Evolutionary conservation across 2,888 invertebrate species (phyloP).

Genomic region (Dione juno): DNA sequence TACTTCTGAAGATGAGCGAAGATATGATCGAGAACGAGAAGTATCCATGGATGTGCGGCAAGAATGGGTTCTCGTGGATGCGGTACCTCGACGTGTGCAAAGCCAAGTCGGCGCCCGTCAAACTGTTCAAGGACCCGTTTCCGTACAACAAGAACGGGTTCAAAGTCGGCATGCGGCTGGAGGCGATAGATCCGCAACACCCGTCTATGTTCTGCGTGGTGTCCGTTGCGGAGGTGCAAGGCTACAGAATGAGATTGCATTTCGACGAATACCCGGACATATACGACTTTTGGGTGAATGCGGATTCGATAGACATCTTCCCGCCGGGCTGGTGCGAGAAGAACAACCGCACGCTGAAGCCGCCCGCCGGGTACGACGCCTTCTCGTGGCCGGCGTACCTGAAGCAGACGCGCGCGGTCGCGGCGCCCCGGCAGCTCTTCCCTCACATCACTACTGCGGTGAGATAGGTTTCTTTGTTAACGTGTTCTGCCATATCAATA

Average conservation of each 20-base stretch:
- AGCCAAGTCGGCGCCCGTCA: conserved; percentile 88
- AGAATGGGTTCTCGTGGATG: conserved; percentile 90
- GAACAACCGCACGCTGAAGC: conserved; percentile 89
- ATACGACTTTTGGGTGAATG: conserved; percentile 97
- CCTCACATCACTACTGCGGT: conserved; percentile 86
- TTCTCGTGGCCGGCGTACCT: conserved; percentile 95
- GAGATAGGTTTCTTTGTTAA: conserved; percentile 53
- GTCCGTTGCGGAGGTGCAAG: conserved; percentile 91
- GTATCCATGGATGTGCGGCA: conserved; percentile 88
- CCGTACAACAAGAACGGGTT: conserved; percentile 90
- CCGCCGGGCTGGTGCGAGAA: conserved; percentile 97
- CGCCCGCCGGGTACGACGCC: conserved; percentile 87
- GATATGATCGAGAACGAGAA: conserved; percentile 72
- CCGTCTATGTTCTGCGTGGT: conserved; percentile 95
- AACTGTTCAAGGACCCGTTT: conserved; percentile 91
- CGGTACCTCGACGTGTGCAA: conserved; percentile 89
- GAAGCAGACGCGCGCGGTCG: conserved; percentile 87
- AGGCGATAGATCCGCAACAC: conserved; percentile 96
- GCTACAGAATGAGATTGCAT: conserved; percentile 92
- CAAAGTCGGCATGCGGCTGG: conserved; percentile 93
- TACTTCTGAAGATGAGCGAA: conserved; percentile 63
- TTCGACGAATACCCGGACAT: conserved; percentile 95
- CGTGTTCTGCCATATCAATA: too few species aligned
- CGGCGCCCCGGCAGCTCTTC: conserved; percentile 92
- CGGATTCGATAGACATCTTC: conserved; percentile 95